These are phyloP conservation scores for Gambusia yucatana DNA, from an alignment of 2,797 vertebrate species.

Conservation along the genomic window DNA sequence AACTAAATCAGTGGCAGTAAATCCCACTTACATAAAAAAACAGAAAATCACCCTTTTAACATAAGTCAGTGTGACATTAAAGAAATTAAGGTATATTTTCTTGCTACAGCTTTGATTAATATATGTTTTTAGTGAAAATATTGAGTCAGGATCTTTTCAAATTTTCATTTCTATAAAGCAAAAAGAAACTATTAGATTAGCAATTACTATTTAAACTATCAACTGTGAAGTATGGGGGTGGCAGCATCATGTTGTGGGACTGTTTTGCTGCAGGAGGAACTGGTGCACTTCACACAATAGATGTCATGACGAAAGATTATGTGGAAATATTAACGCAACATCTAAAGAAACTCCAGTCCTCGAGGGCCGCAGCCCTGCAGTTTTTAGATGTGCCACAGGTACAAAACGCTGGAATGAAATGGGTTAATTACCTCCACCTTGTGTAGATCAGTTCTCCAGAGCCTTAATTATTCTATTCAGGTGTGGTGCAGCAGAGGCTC, in stretches of 20 bases:
- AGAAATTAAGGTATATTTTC: not conserved
- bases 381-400: too few species aligned
- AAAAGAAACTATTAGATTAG: not conserved
- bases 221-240: not conserved
- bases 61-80: not conserved
- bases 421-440: too few species aligned
- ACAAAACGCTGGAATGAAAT: too few species aligned
- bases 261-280: not conserved
- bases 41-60: not conserved
- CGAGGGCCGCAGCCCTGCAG: too few species aligned
- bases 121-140: not conserved
- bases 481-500: too few species aligned
- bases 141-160: not conserved
- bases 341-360: not conserved
- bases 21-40: not conserved
- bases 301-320: not conserved
- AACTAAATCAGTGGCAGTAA: not conserved
- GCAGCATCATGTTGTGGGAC: not conserved
- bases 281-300: not conserved
- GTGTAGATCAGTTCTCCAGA: too few species aligned
- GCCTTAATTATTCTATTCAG: too few species aligned
- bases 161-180: not conserved
- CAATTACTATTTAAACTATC: not conserved
- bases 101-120: not conserved
- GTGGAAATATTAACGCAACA: not conserved